A percentile compares a stretch with the other conserved stretches of the same genome.
Conservation (phyloP, 2,113 vertebrate species). For the Pyrgilauda ruficollis region DNA sequence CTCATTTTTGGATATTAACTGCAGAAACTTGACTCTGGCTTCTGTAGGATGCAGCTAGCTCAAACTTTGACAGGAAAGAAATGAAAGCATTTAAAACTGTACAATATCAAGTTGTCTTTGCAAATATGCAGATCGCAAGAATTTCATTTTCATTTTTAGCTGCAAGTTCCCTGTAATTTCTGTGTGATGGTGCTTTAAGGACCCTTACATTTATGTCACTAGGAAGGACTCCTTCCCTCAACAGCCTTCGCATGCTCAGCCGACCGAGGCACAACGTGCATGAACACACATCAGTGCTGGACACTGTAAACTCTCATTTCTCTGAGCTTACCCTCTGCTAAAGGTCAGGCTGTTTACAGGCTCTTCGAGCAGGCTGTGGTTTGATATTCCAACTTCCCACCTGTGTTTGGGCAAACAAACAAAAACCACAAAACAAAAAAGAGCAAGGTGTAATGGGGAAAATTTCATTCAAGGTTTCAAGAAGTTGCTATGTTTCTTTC, state of each 20-base stretch:
- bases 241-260: not conserved
- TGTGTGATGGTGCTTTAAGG: not conserved
- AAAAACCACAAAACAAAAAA: not conserved
- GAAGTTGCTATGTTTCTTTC: not conserved
- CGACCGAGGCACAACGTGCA: not conserved
- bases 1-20: not conserved
- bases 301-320: not conserved
- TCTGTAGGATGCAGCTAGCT: not conserved
- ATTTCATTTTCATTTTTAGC: not conserved
- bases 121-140: not conserved
- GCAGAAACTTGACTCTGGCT: not conserved
- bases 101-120: not conserved
- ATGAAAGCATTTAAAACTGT: not conserved
- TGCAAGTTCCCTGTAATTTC: not conserved
- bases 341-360: not conserved
- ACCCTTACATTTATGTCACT: not conserved
- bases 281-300: not conserved
- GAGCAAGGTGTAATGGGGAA: not conserved
- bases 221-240: not conserved
- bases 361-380: not conserved
- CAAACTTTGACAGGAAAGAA: not conserved
- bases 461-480: not conserved
- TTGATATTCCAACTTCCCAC: not conserved
- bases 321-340: not conserved
- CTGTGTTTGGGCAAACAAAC: not conserved